phyloP scores from a whole-genome alignment of 2,888 invertebrate species.

The Drosophila neotestacea region DNA sequence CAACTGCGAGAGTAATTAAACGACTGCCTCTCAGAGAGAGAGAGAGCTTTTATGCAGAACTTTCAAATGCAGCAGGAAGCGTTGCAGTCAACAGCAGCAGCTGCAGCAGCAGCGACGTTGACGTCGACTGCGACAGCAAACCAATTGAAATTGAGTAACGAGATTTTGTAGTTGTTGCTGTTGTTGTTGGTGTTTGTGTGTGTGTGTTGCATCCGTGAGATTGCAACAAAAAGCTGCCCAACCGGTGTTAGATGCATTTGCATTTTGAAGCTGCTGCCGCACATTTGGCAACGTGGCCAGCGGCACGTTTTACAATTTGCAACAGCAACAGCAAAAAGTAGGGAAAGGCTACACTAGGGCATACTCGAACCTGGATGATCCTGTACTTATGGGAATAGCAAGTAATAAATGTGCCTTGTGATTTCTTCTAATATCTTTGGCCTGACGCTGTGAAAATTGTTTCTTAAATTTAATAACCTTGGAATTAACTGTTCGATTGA shows the following conservation, averaged over 20 bases:
- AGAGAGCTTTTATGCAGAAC: slow-evolving; percentile 61
- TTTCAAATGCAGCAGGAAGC: slow-evolving; percentile 69
- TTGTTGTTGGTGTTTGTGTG: slow-evolving; percentile 11
- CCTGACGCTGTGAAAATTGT: no score
- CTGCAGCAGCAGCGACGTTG: slow-evolving; percentile 22
- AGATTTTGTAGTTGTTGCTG: slow-evolving; percentile 59
- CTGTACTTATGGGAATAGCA: slow-evolving; percentile 9
- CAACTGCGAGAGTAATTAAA: slow-evolving; percentile 18
- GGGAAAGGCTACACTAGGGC: no score
- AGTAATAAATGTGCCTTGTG: background rate
- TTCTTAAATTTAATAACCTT: no score
- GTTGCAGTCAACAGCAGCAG: slow-evolving; percentile 43
- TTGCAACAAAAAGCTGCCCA: slow-evolving; percentile 74
- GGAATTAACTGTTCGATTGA: no score
- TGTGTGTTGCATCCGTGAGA: slow-evolving; percentile 56
- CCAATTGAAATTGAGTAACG: slow-evolving; percentile 81
- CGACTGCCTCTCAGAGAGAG: slow-evolving; percentile 1
- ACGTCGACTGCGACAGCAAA: slow-evolving; percentile 42
- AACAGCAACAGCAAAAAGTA: slow-evolving; percentile 43
- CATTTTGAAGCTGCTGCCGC: slow-evolving; percentile 64
- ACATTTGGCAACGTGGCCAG: slow-evolving; percentile 66
- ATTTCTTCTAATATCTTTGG: no score
- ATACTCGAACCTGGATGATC: no score
- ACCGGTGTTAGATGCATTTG: slow-evolving; percentile 82
- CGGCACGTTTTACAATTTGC: slow-evolving; percentile 72